Conservation (phyloP, 1,140 invertebrate species). For the Drosophila azteca region DNA sequence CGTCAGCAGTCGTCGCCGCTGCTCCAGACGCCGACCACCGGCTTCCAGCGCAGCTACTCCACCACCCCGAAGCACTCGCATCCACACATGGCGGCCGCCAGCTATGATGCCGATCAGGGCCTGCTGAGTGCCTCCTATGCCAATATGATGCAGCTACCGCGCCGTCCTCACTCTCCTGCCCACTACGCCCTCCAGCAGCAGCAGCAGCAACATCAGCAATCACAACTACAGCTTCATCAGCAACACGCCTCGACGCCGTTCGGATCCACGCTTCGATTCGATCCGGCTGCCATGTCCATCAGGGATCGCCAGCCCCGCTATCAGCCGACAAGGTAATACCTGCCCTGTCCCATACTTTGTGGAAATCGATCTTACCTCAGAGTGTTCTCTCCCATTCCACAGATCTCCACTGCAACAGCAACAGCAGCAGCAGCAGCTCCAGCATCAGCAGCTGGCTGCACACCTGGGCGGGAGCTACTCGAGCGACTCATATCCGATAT, state of each 20-base stretch:
- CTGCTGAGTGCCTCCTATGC: constrained; percentile 65
- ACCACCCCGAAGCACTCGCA: constrained; percentile 73
- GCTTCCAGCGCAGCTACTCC: constrained; percentile 80
- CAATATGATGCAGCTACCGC: constrained; percentile 66
- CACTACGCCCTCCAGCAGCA: constrained; percentile 62
- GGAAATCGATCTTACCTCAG: background rate
- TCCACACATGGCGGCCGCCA: constrained; percentile 52
- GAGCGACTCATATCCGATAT: constrained; percentile 78
- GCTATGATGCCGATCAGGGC: constrained; percentile 59
- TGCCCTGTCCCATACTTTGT: background rate
- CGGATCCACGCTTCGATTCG: constrained; percentile 52
- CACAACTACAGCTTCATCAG: constrained; percentile 33
- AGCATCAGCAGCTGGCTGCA: constrained; percentile 41
- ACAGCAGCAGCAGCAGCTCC: constrained; percentile 51
- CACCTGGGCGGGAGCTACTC: constrained; percentile 71
- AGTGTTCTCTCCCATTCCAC: background rate
- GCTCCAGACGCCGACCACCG: constrained; percentile 38
- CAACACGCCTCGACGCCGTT: constrained; percentile 47
- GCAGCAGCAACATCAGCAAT: constrained; percentile 50
- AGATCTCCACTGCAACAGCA: constrained; percentile 61
- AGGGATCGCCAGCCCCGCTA: constrained; percentile 60
- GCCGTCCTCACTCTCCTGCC: constrained; percentile 59
- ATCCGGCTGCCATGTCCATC: constrained; percentile 40
- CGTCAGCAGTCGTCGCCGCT: constrained; percentile 77
- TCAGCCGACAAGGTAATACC: constrained; percentile 50